Base-by-base conservation (phyloP, 2,797 vertebrate species). In the Enteromius afrohamiltoni region DNA sequence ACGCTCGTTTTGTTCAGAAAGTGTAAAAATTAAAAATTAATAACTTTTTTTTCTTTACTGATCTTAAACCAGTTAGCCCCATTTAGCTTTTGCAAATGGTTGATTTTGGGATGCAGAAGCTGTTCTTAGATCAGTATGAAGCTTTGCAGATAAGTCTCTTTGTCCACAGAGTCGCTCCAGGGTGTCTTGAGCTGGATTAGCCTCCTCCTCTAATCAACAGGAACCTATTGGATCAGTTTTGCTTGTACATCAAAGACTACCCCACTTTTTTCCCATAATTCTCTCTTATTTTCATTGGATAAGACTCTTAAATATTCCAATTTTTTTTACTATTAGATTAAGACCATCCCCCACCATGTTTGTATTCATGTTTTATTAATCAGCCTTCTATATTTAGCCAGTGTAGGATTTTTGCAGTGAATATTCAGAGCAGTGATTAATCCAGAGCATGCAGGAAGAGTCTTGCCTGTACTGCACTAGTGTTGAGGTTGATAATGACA, bases 311-410 rank as follows among this genome's bases (percentile, higher is more conserved):
- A 55, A 64, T 70, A 26, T 26, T 65, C 70, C 21, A 9, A 23
- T 49, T 9, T 73, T 83, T 62, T 75, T 77, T 29, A 79, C 11
- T 51, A 29, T 60, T 60, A 79, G 60, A 62, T 90, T 87, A 89
- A 77, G 64, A 86, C 64, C 70, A 85, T 60, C 86, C 85, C 65
- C 76, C 85, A 68, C 87, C 83, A 85, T 68, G 45, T 69, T 87
- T 67, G 13, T 47, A 75, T 86, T 93, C 83, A 88, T 94, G 88
- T 93, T 91, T 93, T 92, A 91, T 93, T 91, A 89, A 92, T 85
- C 83, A 86, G 69, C 53, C 60, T 49, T 55, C 87, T 90, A 89
- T 89, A 85, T 88, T 89, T 89, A 92, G 85, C 82, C 26, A 4
- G 64, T 85, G 86, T 70, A 80, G 88, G 85, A 90, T 82, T 80